Evolutionary conservation across 2,113 vertebrate species (phyloP).

Genomic region (Pionites leucogaster): DNA sequence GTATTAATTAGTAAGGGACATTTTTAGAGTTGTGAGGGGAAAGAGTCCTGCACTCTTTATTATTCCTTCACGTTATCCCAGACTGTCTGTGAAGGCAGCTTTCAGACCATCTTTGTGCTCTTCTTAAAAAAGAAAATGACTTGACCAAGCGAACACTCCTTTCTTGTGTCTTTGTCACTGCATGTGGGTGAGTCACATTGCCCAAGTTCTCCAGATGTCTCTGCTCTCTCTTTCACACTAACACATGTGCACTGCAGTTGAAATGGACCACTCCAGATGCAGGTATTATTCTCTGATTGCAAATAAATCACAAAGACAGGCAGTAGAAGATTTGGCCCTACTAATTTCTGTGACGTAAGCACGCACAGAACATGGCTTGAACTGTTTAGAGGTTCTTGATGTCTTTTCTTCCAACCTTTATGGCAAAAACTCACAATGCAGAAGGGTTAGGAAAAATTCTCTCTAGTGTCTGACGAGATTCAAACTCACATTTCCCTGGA

Average conservation of each 20-base stretch:
- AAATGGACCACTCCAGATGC: background rate
- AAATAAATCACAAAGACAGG: background rate
- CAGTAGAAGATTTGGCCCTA: background rate
- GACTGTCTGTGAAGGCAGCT: background rate
- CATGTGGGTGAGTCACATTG: background rate
- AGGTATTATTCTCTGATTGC: background rate
- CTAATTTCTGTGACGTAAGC: background rate
- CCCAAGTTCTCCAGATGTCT: background rate
- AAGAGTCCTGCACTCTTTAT: background rate
- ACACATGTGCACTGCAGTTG: background rate
- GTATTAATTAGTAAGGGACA: background rate
- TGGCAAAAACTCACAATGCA: background rate
- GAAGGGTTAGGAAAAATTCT: background rate
- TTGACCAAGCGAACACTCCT: background rate
- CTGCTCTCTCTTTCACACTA: background rate
- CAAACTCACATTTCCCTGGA: background rate
- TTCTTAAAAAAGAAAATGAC: background rate
- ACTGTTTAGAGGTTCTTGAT: background rate
- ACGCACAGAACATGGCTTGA: background rate
- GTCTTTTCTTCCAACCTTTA: background rate
- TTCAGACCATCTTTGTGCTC: background rate
- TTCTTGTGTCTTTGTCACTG: background rate
- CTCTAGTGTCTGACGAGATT: background rate
- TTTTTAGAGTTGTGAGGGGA: background rate
- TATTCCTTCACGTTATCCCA: background rate